Base-by-base conservation (phyloP, 2,113 vertebrate species). In the Nymphicus hollandicus region DNA sequence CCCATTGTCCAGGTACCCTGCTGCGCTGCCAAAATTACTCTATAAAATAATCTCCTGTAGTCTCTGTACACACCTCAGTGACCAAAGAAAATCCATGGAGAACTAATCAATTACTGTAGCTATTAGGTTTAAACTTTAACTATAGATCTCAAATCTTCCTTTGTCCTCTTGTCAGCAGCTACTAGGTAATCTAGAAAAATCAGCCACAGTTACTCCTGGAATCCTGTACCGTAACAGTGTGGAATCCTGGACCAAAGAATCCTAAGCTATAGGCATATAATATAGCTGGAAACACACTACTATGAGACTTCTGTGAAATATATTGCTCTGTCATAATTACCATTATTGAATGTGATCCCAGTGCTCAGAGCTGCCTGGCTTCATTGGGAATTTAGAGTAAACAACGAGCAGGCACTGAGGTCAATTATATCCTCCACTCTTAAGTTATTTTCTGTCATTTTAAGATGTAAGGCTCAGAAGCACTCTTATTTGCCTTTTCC, bases 91-190 rank as follows among this genome's bases (percentile, higher is more conserved):
- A 86, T 90, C 70, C 95, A 44, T 77, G 89, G 92, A 92, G 93
- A 97, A 90, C 89, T 78, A 96, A 96, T 97, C 92, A 88, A 93
- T 97, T 96, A 93, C 81, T 92, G 64, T 93, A 91, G 93, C 93
- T 93, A 55, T 96, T 96, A 85, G 89, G 92, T 58, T 97, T 96
- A 97, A 97, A 95, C 6, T 69, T 97, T 94, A 97, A 96, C 94
- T 77, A 41, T 78, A 81, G 70, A 64, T 93, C 82, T 95, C 79
- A 94, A 93, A 88, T 81, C 84, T 86, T 95, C 89, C 91, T 90
- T 96, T 97, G 93, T 95, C 49, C 16, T 81, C 63, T 60, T 96
- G 71, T 96, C 87, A 96, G 73, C 0, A 0, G 28, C 92, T 87
- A n/a, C 39, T 82, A 69, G 61, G 73, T 77, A 79, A 69, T 90